phyloP scores from a whole-genome alignment of 2,113 vertebrate species.

The Ahaetulla prasina region DNA sequence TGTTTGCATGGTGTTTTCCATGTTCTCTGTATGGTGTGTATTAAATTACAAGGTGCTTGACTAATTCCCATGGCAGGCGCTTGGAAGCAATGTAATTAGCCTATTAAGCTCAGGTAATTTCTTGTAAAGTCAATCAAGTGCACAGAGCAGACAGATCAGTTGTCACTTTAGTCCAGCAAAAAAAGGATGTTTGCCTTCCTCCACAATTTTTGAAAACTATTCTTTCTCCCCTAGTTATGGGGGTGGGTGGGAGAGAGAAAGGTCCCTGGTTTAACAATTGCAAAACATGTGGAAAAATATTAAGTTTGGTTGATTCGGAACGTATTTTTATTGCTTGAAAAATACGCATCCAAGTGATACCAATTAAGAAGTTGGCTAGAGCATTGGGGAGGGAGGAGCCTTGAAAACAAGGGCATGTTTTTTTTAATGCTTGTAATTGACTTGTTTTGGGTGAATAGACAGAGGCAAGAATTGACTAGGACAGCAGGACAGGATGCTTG shows the following conservation, averaged over 20 bases:
- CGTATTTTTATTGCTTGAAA: neutral
- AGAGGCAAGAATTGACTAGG: neutral
- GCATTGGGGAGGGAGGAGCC: neutral
- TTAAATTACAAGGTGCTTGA: slow-evolving; percentile 56
- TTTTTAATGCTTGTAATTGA: neutral
- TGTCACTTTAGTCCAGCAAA: slow-evolving; percentile 34
- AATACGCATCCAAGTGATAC: neutral
- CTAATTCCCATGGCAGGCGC: slow-evolving; percentile 59
- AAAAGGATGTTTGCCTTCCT: neutral
- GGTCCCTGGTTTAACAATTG: too few species aligned
- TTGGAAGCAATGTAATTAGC: slow-evolving; percentile 85
- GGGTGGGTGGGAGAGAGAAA: neutral
- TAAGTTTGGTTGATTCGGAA: neutral
- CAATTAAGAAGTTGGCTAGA: neutral
- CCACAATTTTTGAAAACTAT: neutral
- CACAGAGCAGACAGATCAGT: slow-evolving; percentile 67
- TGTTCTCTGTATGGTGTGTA: neutral
- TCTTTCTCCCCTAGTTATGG: neutral
- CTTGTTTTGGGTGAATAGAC: neutral
- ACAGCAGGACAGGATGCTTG: neutral
- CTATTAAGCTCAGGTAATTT: slow-evolving; percentile 86
- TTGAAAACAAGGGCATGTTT: neutral
- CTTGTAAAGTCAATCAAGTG: slow-evolving; percentile 80
- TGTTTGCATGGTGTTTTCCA: neutral
- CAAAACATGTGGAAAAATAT: neutral